phyloP scores from a whole-genome alignment of 2,797 vertebrate species.

The Enteromius radiatus region DNA sequence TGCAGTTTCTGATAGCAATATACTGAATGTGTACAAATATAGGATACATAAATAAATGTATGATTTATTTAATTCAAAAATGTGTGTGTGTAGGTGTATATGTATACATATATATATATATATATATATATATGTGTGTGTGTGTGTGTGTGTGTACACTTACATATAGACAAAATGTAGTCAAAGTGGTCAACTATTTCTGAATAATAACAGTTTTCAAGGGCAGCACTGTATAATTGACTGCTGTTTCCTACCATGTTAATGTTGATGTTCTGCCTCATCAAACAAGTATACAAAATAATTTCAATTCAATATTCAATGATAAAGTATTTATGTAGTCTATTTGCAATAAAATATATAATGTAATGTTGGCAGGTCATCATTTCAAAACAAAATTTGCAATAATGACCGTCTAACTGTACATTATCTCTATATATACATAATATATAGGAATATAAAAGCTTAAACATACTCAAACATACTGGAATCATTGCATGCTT shows the following conservation, averaged over 20 bases:
- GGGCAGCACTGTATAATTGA: background rate
- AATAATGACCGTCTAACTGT: background rate
- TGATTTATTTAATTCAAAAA: background rate
- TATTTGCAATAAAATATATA: background rate
- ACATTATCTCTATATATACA: background rate
- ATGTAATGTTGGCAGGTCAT: background rate
- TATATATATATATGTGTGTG: too few relatives aligned
- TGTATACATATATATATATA: too few relatives aligned
- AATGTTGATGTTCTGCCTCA: background rate
- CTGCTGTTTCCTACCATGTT: background rate
- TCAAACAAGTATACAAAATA: background rate
- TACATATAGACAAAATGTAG: background rate
- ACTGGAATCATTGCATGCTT: constrained; percentile 54
- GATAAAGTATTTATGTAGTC: background rate
- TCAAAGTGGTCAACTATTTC: background rate
- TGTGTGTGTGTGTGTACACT: too few relatives aligned
- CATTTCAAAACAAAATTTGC: background rate
- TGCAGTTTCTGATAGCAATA: background rate
- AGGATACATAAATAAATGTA: background rate
- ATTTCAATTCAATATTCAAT: background rate
- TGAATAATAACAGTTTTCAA: background rate
- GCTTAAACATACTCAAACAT: constrained; percentile 51
- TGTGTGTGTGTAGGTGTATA: background rate
- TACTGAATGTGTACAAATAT: background rate
- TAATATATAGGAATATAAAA: constrained; percentile 10